These are phyloP conservation scores for Pterostichus madidus DNA, from an alignment of 2,888 invertebrate genomes.

Conservation along the genomic window DNA sequence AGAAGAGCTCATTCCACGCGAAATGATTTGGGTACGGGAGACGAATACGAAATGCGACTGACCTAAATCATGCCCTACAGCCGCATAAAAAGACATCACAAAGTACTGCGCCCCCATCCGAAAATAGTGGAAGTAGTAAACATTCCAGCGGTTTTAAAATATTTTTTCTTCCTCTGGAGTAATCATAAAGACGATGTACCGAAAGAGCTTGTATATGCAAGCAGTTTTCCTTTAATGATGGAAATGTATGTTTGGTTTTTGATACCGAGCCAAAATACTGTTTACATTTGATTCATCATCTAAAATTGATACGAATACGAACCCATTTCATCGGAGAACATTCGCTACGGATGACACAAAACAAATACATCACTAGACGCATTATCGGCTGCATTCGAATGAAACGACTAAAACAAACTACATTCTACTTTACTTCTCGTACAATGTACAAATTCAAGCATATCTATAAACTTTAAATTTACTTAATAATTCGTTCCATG, in stretches of 20 bases:
- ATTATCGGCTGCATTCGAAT: slow-evolving; percentile 34
- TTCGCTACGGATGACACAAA: slow-evolving; percentile 21
- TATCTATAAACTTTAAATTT: too few relatives aligned
- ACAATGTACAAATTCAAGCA: background rate
- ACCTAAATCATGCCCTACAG: slow-evolving; percentile 36
- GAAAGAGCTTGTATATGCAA: background rate
- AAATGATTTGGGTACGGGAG: slow-evolving; percentile 32
- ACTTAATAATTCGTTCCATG: too few relatives aligned
- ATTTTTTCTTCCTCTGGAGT: background rate
- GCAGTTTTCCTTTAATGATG: slow-evolving; percentile 17
- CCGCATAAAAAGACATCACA: slow-evolving; percentile 6
- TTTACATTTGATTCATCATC: slow-evolving; percentile 53
- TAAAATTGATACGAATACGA: slow-evolving; percentile 47
- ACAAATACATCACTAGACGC: slow-evolving; percentile 24
- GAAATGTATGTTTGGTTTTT: slow-evolving; percentile 28
- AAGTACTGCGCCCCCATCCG: background rate
- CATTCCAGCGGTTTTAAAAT: slow-evolving; percentile 1
- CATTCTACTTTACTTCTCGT: slow-evolving; percentile 2
- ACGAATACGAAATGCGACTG: slow-evolving; percentile 15
- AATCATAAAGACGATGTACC: background rate
- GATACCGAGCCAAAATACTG: slow-evolving; percentile 33
- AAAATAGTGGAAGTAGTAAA: background rate
- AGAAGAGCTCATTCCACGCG: slow-evolving; percentile 31
- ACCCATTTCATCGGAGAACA: slow-evolving; percentile 39
- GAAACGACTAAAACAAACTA: background rate